Percentiles rank a stretch among this genome's conserved stretches.
Conservation (phyloP, 2,888 invertebrate species). For the Thecocarcelia acutangulata region DNA sequence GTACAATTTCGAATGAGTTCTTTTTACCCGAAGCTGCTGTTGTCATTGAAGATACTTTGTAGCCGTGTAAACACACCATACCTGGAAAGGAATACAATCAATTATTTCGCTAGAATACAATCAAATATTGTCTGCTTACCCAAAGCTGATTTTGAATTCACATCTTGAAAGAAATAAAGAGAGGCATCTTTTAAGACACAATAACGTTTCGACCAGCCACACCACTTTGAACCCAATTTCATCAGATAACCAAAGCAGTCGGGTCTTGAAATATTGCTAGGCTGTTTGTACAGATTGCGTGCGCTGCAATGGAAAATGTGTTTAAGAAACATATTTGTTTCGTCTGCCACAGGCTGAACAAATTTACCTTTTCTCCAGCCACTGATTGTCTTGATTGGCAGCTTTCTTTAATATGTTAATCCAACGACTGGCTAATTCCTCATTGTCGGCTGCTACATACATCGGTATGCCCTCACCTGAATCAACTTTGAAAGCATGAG, state of each 20-base stretch:
- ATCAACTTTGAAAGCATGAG: slow-evolving; percentile 87
- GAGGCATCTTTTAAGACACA: slow-evolving; percentile 97
- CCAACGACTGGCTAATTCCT: slow-evolving; percentile 89
- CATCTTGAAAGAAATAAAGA: slow-evolving; percentile 95
- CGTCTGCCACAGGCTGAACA: too few species aligned
- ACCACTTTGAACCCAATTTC: slow-evolving; percentile 92
- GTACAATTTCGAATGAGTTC: slow-evolving; percentile 94
- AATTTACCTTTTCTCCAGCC: slow-evolving; percentile 84
- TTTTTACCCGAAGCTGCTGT: slow-evolving; percentile 91
- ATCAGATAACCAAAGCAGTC: slow-evolving; percentile 96
- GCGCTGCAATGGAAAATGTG: slow-evolving; percentile 82
- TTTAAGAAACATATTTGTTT: neutral
- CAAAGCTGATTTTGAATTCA: slow-evolving; percentile 92
- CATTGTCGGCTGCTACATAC: slow-evolving; percentile 90
- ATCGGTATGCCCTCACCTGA: slow-evolving; percentile 87
- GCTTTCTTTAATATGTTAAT: slow-evolving; percentile 89
- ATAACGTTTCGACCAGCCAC: slow-evolving; percentile 95
- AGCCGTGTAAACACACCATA: slow-evolving; percentile 96
- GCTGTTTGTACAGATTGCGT: slow-evolving; percentile 90
- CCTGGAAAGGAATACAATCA: slow-evolving; percentile 82
- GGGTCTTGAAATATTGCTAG: slow-evolving; percentile 89
- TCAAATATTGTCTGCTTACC: slow-evolving; percentile 84
- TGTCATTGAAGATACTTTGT: slow-evolving; percentile 89
- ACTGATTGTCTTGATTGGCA: slow-evolving; percentile 87
- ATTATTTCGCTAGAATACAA: neutral